Evolutionary conservation across 1,140 invertebrate genomes (phyloP).

Genomic region (Calosoma granatense): DNA sequence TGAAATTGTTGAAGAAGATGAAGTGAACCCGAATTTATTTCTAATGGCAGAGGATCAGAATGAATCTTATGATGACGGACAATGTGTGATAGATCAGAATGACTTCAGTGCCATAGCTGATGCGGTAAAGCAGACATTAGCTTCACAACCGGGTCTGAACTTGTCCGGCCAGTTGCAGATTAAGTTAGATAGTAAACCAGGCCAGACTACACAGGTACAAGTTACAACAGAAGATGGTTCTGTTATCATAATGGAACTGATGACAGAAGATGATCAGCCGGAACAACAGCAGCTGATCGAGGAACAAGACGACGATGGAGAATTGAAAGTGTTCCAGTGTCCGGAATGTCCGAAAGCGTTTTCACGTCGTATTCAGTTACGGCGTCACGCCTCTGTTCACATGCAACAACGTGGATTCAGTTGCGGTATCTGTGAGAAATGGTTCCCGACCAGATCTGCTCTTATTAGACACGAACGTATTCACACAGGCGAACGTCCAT

Average conservation of each 20-base stretch:
- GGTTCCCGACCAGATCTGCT: constrained; percentile 71
- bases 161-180: constrained; percentile 29
- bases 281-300: constrained; percentile 15
- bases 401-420: constrained; percentile 48
- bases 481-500: constrained; percentile 68
- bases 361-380: constrained; percentile 44
- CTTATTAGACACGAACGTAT: constrained; percentile 67
- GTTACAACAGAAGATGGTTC: constrained; percentile 36
- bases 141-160: constrained; percentile 29
- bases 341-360: constrained; percentile 48
- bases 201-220: constrained; percentile 34
- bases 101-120: constrained; percentile 31
- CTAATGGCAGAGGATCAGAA: constrained; percentile 2
- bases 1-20: constrained; percentile 14
- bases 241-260: constrained; percentile 35
- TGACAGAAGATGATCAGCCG: constrained; percentile 30
- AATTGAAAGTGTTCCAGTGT: constrained; percentile 45
- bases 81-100: constrained; percentile 21
- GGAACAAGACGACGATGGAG: constrained; percentile 32
- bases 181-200: constrained; percentile 30
- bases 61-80: background rate
- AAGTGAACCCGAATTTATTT: constrained; percentile 2
- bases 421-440: constrained; percentile 61
- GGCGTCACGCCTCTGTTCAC: constrained; percentile 50
- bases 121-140: constrained; percentile 32